Base-by-base conservation (phyloP, 2,797 vertebrate species). In the Lagorchestes hirsutus region DNA sequence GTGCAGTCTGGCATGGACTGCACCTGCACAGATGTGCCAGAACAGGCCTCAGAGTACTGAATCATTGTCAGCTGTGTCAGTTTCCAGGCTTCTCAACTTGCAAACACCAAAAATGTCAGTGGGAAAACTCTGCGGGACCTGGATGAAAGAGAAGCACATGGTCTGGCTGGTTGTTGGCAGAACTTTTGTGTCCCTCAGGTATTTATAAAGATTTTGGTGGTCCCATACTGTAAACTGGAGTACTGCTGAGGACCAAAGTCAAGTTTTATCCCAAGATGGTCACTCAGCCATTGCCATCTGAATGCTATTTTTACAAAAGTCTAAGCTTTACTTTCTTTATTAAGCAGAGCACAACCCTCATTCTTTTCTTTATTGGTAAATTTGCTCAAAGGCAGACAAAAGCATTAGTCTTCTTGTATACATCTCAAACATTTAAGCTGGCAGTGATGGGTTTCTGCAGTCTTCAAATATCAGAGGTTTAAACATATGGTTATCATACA, bases 341-440 rank as follows among this genome's bases (percentile, higher is more conserved):
- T 16, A 28, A n/a, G 58, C 67, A 92, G 0, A 95, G 54, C 91
- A 96, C 50, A 97, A 95, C 14, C 0, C 9, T 14, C 28, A 56
- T 56, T 92, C 40, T 29, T 58, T 95, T 82, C 67, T 94, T 94
- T 31, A 11, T 54, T 87, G 87, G 1, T 91, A 94, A 96, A 9
- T 67, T 82, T 82, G 74, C 46, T 10, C 74, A 82, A 82, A 22
- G 8, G 10, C 9, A 82, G 14, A 90, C 54, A 94, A 97, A 97
- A 96, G 55, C 22, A 82, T 34, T 54, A 90, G 24, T 22, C 28
- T n/a, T 95, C 55, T 95, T 96, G 90, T 95, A 67, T 74, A 58
- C 14, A 40, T 55, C 95, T 95, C 95, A 97, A 93, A 56, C 54
- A 94, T 16, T 90, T 97, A 34, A 29, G 96, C 54, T 95, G 95